A percentile compares a stretch with the other conserved stretches of the same genome.
Evolutionary conservation across 2,888 invertebrate species (phyloP).

Genomic region (Lepidocyrtoides sp.): DNA sequence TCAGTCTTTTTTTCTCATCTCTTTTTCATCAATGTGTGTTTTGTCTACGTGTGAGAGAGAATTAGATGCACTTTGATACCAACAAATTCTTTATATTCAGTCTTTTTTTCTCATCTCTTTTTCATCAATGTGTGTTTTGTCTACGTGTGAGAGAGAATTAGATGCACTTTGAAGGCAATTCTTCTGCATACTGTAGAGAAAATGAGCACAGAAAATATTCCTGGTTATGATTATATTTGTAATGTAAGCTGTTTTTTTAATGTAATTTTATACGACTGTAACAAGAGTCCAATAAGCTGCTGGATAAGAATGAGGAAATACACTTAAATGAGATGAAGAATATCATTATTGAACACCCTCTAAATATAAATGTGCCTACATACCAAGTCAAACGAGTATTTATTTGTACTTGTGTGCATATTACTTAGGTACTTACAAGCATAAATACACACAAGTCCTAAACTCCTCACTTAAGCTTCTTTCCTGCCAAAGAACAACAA

Average conservation of each 20-base stretch:
- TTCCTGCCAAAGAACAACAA: slow-evolving; percentile 41
- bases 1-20: not conserved
- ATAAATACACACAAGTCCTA: slow-evolving; percentile 49
- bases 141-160: not conserved
- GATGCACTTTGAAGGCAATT: not conserved
- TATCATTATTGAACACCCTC: slow-evolving; percentile 46
- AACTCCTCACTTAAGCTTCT: slow-evolving; percentile 46
- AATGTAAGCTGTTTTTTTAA: slow-evolving; percentile 24
- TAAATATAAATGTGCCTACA: not conserved
- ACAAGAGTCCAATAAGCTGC: slow-evolving; percentile 51
- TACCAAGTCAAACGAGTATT: not conserved
- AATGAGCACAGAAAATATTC: not conserved
- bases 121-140: too few relatives aligned
- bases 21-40: too few relatives aligned
- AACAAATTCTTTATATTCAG: too few relatives aligned
- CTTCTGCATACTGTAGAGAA: not conserved
- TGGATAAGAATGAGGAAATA: slow-evolving; percentile 47
- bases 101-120: not conserved
- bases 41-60: not conserved
- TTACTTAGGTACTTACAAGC: slow-evolving; percentile 49
- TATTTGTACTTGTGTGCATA: slow-evolving; percentile 6
- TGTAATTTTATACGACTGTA: slow-evolving; percentile 21
- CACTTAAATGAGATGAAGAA: slow-evolving; percentile 50
- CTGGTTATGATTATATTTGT: not conserved
- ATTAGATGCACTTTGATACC: not conserved